Evolutionary conservation across 2,113 vertebrate genomes (phyloP), one percentile per base, ranked within the genome.

Genomic region (Platichthys flesus): DNA sequence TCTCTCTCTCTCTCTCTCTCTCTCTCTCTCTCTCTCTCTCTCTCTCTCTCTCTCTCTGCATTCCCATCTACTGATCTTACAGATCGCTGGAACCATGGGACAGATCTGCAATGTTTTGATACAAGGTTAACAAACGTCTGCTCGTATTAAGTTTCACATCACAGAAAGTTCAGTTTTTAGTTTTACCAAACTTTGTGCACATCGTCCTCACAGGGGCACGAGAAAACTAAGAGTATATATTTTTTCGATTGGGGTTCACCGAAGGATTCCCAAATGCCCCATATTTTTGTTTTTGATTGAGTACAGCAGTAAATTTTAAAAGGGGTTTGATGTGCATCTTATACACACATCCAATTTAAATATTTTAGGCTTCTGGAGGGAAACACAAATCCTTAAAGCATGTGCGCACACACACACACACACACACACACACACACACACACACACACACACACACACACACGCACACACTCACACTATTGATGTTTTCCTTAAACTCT

Each of bases 21-120:
- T 72, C n/a, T 57, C 23, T 55, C 54, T 55, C 55, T 57, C 12
- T 57, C 23, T 56, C 54, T 56, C 54, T 56, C n/a, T 55, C 52
- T 55, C 52, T 55, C n/a, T 58, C 23, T 57, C 55, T 57, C 55
- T 57, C 12, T 57, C 23, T 56, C 54, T 56, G 2, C 2, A 12
- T 52, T 76, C 62, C 24, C 67, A 63, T 80, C 73, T 37, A 42
- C 60, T 57, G 74, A 85, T 85, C 66, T 72, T 45, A 21, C 47
- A 3, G 68, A 56, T 54, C 67, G 47, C 61, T 68, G 57, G 71
- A 82, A 71, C 67, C n/a, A 60, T 40, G 40, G 24, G 60, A 80
- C 82, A 74, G 60, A 60, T 35, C 51, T 56, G 54, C 2, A 10
- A 40, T 26, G 20, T 67, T 81, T 68, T 52, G 23, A 69, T 63